Percentiles rank a stretch among this genome's conserved stretches.
Conservation (phyloP, 2,797 vertebrate species). For the Chelon auratus region DNA sequence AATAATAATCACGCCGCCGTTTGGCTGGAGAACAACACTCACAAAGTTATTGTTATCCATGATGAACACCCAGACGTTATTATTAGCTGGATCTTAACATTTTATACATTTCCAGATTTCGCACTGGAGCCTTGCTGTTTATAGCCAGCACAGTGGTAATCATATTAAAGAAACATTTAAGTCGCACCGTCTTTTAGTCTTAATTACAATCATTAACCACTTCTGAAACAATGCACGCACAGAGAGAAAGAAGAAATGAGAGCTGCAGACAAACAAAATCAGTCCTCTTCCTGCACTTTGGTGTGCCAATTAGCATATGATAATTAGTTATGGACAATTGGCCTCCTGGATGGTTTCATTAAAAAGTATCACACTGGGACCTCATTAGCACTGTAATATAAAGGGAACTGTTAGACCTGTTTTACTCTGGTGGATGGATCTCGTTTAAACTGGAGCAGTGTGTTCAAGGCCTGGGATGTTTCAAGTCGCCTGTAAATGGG, state of each 20-base stretch:
- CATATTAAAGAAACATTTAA: constrained; percentile 63
- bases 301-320: constrained; percentile 81
- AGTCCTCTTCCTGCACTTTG: constrained; percentile 64
- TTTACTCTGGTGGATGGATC: constrained; percentile 62
- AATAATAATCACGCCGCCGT: constrained; percentile 57
- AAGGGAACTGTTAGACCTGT: constrained; percentile 65
- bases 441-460: constrained; percentile 47
- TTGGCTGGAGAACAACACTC: constrained; percentile 33
- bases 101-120: constrained; percentile 38
- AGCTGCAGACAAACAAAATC: constrained; percentile 68
- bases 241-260: constrained; percentile 49
- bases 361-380: constrained; percentile 81
- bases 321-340: constrained; percentile 86
- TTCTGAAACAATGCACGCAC: constrained; percentile 60
- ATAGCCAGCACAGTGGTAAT: constrained; percentile 40
- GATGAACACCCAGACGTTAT: constrained; percentile 21
- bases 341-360: constrained; percentile 84
- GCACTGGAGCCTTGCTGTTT: constrained; percentile 31
- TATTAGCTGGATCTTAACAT: constrained; percentile 35
- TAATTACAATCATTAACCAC: constrained; percentile 74
- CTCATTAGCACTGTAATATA: constrained; percentile 82
- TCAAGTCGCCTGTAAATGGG: constrained; percentile 43
- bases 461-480: constrained; percentile 48
- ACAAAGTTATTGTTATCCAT: constrained; percentile 36
- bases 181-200: constrained; percentile 39